These are phyloP conservation scores for Oceanodroma leucorhoa DNA, from an alignment of 2,797 vertebrate species.

Conservation along the genomic window DNA sequence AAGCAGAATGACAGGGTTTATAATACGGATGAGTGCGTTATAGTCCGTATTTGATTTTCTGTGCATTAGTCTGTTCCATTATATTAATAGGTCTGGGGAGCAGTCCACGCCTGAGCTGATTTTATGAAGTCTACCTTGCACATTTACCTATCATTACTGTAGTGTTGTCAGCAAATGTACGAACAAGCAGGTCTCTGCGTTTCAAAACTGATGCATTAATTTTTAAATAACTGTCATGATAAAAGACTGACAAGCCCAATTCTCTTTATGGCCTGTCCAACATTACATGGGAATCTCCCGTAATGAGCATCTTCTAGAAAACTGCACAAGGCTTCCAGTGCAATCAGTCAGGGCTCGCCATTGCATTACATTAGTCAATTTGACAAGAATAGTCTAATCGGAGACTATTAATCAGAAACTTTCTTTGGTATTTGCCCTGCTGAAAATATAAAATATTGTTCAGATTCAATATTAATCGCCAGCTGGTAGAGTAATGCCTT, in stretches of 20 bases:
- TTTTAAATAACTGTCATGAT: slow-evolving; percentile 58
- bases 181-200: slow-evolving; percentile 10
- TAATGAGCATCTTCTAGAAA: slow-evolving; percentile 70
- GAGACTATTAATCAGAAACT: slow-evolving; percentile 60
- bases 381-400: slow-evolving; percentile 69
- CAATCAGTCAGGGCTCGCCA: slow-evolving; percentile 50
- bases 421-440: slow-evolving; percentile 31
- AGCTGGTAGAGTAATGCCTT: background rate
- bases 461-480: background rate
- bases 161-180: slow-evolving; percentile 28
- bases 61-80: background rate
- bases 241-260: slow-evolving; percentile 64
- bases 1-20: background rate
- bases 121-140: background rate
- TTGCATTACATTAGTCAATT: slow-evolving; percentile 70
- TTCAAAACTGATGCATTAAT: slow-evolving; percentile 36
- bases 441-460: slow-evolving; percentile 35
- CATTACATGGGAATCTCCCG: slow-evolving; percentile 51
- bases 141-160: background rate
- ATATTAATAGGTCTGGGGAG: background rate
- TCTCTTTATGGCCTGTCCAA: slow-evolving; percentile 56
- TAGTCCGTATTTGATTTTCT: background rate
- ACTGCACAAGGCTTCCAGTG: slow-evolving; percentile 55
- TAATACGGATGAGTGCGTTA: background rate
- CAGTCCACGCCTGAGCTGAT: background rate